Base-by-base conservation (phyloP, 2,888 invertebrate genomes). In the Pasiphila rectangulata region DNA sequence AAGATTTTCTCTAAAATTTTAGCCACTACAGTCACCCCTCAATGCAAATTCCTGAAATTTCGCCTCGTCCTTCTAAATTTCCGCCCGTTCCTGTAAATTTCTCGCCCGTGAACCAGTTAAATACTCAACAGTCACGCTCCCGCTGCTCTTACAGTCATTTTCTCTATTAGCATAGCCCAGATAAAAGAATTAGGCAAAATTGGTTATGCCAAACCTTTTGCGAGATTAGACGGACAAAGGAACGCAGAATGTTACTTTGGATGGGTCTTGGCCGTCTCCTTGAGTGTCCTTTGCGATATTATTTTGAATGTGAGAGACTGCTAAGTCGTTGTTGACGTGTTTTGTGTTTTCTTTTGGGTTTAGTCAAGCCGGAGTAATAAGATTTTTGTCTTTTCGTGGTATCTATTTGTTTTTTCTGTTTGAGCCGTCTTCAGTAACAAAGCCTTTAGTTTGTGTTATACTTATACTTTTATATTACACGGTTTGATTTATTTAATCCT, bases 131-230 rank as follows among this genome's bases (percentile, higher is more conserved):
- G 52, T 44, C 48, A 35, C 40, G 52, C 43, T 24, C 30, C 39
- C 42, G 50, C 51, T 50, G 50, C 46, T 43, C 27, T 45, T 47
- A 39, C 51, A 53, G 55, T 47, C 56, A 41, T 56, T 56, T 54
- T 32, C 38, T 10, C 46, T 32, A 66, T 64, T 64, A 67, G 56
- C 63, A 59, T 65, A 59, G 56, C 13, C 16, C 54, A 55, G 67
- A 70, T 75, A 74, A 71, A 62, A 64, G 66, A 74, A 75, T 75
- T 72, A 72, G 67, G 57, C 68, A 67, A 67, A 73, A 75, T 73
- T 75, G 68, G 69, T 72, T 69, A 67, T 64, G 62, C 44, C 46
- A 50, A 56, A 46, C 56, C 59, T 65, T 65, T 69, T 65, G 56
- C 54, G 57, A 62, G 61, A 64, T 69, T 69, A 66, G 61, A 57